phyloP scores from a whole-genome alignment of 2,797 vertebrate genomes.

The Coregonus sp. region DNA sequence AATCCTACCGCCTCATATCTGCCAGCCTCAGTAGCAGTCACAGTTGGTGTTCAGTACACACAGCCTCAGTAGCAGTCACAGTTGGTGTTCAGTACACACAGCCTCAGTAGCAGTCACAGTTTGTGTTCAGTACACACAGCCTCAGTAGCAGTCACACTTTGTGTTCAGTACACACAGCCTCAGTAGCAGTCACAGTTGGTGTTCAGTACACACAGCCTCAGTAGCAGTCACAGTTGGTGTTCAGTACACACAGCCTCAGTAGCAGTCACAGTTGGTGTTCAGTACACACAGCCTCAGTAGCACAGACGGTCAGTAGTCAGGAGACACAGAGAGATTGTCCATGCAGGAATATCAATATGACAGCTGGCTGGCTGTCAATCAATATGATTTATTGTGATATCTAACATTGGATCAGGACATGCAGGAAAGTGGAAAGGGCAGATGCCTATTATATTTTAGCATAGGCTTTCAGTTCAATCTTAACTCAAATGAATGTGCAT shows the following conservation, averaged over 20 bases:
- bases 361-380: slow-evolving; percentile 34
- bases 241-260: no score
- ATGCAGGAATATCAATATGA: slow-evolving; percentile 9
- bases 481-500: not conserved
- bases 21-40: slow-evolving; percentile 15
- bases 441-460: not conserved
- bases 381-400: not conserved
- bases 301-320: slow-evolving; percentile 22
- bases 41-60: no score
- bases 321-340: not conserved
- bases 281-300: slow-evolving; percentile 10
- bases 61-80: no score
- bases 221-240: no score
- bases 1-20: slow-evolving; percentile 39
- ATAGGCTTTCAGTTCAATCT: not conserved
- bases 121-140: no score
- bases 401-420: slow-evolving; percentile 13
- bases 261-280: no score
- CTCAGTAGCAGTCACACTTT: no score
- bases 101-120: no score
- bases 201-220: no score
- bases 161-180: no score
- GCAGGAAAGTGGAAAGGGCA: not conserved
- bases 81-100: no score
- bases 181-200: no score